These are phyloP conservation scores for Rissa tridactyla DNA, from an alignment of 2,113 vertebrate genomes.

Conservation along the genomic window DNA sequence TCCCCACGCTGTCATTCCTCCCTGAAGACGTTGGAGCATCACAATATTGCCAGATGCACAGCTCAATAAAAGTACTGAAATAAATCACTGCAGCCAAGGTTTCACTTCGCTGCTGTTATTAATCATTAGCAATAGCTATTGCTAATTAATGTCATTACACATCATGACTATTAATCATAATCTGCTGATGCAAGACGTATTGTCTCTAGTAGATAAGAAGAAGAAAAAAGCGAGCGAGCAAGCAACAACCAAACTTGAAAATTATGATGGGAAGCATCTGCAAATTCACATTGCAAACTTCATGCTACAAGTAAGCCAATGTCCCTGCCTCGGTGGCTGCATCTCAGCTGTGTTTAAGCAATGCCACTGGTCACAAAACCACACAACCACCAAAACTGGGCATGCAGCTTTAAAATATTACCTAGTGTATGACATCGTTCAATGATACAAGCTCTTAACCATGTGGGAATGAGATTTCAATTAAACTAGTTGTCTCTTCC, in stretches of 20 bases:
- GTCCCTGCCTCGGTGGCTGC: not conserved
- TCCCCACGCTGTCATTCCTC: not conserved
- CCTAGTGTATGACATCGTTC: not conserved
- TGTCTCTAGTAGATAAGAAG: not conserved
- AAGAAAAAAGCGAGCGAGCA: not conserved
- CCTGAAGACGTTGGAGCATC: not conserved
- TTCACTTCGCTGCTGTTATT: conserved; percentile 45
- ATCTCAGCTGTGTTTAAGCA: not conserved
- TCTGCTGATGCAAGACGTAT: conserved; percentile 38
- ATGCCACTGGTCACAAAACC: not conserved
- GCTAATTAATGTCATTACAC: conserved; percentile 60
- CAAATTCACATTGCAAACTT: not conserved
- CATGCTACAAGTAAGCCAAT: not conserved
- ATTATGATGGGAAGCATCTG: accelerated
- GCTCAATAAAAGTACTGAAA: not conserved
- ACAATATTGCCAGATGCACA: not conserved
- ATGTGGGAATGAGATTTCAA: not conserved
- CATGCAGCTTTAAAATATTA: not conserved
- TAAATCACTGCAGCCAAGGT: conserved; percentile 27
- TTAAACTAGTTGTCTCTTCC: not conserved
- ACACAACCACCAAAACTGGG: not conserved
- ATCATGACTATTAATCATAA: conserved; percentile 40
- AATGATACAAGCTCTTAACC: not conserved
- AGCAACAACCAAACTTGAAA: not conserved
- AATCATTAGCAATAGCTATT: conserved; percentile 47